Evolutionary conservation across 2,888 invertebrate species (phyloP).

Genomic region (Lagria hirta): DNA sequence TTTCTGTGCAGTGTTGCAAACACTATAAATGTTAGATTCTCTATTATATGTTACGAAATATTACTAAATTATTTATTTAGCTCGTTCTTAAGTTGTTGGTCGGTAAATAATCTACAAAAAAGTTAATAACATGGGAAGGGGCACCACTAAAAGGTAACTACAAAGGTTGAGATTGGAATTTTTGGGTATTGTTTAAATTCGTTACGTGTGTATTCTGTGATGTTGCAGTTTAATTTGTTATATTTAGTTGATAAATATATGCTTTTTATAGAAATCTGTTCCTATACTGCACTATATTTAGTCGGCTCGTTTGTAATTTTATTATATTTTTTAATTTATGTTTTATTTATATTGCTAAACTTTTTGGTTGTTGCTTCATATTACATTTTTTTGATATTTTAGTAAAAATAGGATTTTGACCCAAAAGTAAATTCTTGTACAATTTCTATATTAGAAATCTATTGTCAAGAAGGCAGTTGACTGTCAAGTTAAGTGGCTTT

Average conservation of each 20-base stretch:
- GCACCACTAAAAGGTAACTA: conserved; percentile 14
- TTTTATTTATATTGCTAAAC: too few species aligned
- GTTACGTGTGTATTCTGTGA: conserved; percentile 4
- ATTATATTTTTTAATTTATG: conserved; percentile 6
- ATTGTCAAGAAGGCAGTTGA: conserved; percentile 16
- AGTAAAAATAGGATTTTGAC: too few species aligned
- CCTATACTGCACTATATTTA: conserved; percentile 4
- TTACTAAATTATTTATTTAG: conserved; percentile 47
- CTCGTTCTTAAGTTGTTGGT: conserved; percentile 45
- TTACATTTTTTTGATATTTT: too few species aligned
- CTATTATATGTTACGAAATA: conserved; percentile 50
- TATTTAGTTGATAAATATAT: too few species aligned
- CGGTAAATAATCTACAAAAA: conserved; percentile 10
- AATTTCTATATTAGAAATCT: conserved; percentile 26
- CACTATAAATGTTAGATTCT: conserved; percentile 53
- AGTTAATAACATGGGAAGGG: conserved; percentile 13
- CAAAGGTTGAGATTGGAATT: conserved; percentile 14
- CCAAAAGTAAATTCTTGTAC: conserved; percentile 13
- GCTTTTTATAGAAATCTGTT: conserved; percentile 15
- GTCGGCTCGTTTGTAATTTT: conserved; percentile 1
- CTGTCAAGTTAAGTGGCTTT: background rate
- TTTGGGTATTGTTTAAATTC: conserved; percentile 7
- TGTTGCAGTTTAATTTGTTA: conserved; percentile 3
- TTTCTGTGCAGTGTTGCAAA: conserved; percentile 49
- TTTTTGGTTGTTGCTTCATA: too few species aligned